Evolutionary conservation across 2,113 vertebrate genomes (phyloP).

Genomic region (Myiozetetes cayanensis): DNA sequence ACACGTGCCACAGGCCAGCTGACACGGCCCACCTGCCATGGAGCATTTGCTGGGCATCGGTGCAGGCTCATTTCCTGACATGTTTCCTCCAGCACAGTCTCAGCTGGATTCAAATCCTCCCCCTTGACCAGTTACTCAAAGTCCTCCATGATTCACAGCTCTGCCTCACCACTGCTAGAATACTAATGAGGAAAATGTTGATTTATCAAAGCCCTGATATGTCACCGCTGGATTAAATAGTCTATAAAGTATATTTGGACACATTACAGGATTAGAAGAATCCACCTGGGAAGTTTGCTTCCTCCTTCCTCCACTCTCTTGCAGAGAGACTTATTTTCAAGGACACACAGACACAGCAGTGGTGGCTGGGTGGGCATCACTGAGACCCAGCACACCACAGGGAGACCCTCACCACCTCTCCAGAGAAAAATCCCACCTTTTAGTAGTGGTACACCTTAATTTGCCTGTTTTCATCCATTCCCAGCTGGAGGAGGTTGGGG

Average conservation of each 20-base stretch:
- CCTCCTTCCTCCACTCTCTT: not conserved
- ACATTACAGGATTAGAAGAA: conserved; percentile 29
- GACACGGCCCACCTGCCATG: not conserved
- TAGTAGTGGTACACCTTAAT: conserved; percentile 85
- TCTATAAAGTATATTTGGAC: conserved; percentile 47
- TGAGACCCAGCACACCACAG: rapidly evolving
- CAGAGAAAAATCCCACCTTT: not conserved
- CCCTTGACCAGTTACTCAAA: conserved; percentile 5
- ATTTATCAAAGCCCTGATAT: conserved; percentile 36
- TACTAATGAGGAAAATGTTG: conserved; percentile 31
- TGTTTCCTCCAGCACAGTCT: not conserved
- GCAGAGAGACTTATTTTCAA: not conserved
- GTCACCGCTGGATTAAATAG: conserved; percentile 41
- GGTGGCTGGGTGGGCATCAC: not conserved
- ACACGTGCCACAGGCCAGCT: not conserved
- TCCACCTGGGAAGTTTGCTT: not conserved
- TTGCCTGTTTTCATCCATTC: conserved; percentile 84
- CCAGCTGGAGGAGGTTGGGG: conserved; percentile 79
- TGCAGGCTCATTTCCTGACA: not conserved
- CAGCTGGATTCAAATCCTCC: not conserved
- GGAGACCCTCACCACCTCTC: not conserved
- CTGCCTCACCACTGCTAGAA: not conserved
- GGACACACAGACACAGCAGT: not conserved
- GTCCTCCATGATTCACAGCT: not conserved
- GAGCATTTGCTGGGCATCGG: not conserved